Base-by-base conservation (phyloP, 2,113 vertebrate species). In the Rhagologus leucostigma region DNA sequence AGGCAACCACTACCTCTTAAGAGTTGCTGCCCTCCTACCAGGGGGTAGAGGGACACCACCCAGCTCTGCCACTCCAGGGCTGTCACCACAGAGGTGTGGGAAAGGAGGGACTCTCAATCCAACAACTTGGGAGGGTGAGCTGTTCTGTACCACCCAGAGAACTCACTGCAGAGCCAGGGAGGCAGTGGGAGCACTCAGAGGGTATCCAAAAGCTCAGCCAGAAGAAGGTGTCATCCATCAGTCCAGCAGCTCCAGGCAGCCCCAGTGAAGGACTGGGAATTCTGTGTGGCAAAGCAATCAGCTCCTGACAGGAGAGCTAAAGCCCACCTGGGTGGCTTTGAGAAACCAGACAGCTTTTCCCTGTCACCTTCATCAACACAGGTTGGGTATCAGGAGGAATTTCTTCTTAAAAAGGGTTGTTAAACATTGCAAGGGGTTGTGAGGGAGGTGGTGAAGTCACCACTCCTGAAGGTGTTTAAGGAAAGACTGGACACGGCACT, bases 181-280 rank as follows among this genome's bases (percentile, higher is more conserved):
- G 21, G 13, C 3, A 7, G 23, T 30, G 32, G 32, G 52, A 77
- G 22, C 50, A 11, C 47, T 29, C 0, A 0, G n/a, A 52, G 55
- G 19, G 41, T 27, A 79, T 15, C 35, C 7, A 14, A 60, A 62
- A 79, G 37, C 44, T 79, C 71, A 63, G 67, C 16, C 3, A 23
- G 63, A 17, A 80, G 42, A 39, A 63, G 56, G 12, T 46, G 57
- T 27, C 68, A 65, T 39, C 46, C 33, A 23, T 32, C 4, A 1
- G 16, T 29, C 53, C 52, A 41, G 37, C 44, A 77, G 52, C 63
- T 80, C 1, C 1, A 50, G 35, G 64, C 42, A 67, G 50, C 20
- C n/a, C 29, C 6, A 4, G 27, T 26, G 46, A 56, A 2, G 32
- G 27, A 33, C 8, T 1, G 3, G 33, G 50, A 65, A 49, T 53